These are phyloP conservation scores for Galeopterus variegatus DNA, from an alignment of 2,113 vertebrate genomes.

Conservation along the genomic window DNA sequence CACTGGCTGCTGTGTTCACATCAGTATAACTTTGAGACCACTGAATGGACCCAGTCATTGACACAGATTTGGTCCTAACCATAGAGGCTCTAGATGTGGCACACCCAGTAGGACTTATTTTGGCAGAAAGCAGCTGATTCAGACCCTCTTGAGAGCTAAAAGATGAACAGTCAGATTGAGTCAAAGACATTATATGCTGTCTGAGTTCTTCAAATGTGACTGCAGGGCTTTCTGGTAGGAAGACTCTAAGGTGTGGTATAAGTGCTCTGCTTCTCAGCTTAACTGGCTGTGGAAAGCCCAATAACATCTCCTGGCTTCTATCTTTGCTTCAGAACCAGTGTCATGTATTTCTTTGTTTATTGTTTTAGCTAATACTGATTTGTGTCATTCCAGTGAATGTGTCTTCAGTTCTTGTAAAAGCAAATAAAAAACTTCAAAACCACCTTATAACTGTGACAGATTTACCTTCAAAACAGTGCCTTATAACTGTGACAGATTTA, in stretches of 20 bases:
- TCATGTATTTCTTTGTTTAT: constrained; percentile 99
- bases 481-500: no score
- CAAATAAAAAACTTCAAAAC: no score
- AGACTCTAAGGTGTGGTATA: constrained; percentile 96
- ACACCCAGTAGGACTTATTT: constrained; percentile 95
- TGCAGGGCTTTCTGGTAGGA: constrained; percentile 99
- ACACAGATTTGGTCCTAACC: constrained; percentile 91
- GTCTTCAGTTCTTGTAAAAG: no score
- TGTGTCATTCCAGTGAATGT: no score
- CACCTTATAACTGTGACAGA: no score
- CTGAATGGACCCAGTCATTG: constrained; percentile 95
- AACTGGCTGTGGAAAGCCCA: constrained; percentile 99
- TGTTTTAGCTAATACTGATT: constrained; percentile 97
- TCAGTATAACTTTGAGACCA: constrained; percentile 98
- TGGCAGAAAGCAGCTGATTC: constrained; percentile 97
- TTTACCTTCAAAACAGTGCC: no score
- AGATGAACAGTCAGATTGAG: constrained; percentile 97
- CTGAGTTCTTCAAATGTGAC: constrained; percentile 97
- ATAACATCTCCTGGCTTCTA: constrained; percentile 98
- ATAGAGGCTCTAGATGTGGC: constrained; percentile 95
- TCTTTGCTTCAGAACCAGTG: constrained; percentile 97
- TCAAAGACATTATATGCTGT: constrained; percentile 97
- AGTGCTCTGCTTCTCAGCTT: constrained; percentile 96
- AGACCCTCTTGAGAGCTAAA: constrained; percentile 99
- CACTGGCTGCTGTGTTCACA: constrained; percentile 97